phyloP scores from a whole-genome alignment of 2,888 invertebrate genomes.

The Microdon myrmicae region DNA sequence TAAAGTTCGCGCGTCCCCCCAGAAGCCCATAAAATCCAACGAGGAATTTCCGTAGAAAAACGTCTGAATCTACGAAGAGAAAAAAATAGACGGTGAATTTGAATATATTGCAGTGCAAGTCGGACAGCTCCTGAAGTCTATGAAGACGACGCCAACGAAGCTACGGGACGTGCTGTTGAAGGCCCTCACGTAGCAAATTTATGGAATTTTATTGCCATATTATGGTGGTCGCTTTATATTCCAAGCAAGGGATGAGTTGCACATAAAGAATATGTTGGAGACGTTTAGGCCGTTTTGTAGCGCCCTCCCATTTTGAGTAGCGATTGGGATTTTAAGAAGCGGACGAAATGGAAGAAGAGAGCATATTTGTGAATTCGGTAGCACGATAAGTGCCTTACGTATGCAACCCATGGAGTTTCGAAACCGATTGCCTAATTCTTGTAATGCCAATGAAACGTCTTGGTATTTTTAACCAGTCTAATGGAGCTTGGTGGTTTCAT shows the following conservation, averaged over 20 bases:
- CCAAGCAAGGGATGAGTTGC: conserved; percentile 46
- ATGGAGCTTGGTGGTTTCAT: conserved; percentile 39
- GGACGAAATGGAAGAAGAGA: conserved; percentile 10
- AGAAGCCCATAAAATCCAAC: conserved; percentile 42
- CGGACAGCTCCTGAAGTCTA: conserved; percentile 14
- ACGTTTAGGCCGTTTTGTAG: conserved; percentile 25
- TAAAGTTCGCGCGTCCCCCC: conserved; percentile 38
- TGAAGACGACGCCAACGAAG: conserved; percentile 14
- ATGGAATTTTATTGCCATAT: conserved; percentile 52
- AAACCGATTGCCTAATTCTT: conserved; percentile 36
- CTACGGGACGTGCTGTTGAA: conserved; percentile 36
- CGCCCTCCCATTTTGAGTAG: conserved; percentile 1
- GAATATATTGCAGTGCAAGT: conserved; percentile 29
- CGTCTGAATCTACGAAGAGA: neutral
- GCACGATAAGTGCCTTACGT: conserved; percentile 29
- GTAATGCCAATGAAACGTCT: conserved; percentile 16
- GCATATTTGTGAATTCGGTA: conserved; percentile 25
- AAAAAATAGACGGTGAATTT: conserved; percentile 26
- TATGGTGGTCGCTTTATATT: conserved; percentile 48
- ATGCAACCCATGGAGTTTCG: conserved; percentile 39
- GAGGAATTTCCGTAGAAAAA: conserved; percentile 45
- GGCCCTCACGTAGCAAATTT: conserved; percentile 51
- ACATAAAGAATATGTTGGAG: conserved; percentile 46
- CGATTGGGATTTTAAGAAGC: conserved; percentile 32
- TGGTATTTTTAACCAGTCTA: conserved; percentile 27